Evolutionary conservation across 2,113 vertebrate genomes (phyloP).

Genomic region (Bufo gargarizans): DNA sequence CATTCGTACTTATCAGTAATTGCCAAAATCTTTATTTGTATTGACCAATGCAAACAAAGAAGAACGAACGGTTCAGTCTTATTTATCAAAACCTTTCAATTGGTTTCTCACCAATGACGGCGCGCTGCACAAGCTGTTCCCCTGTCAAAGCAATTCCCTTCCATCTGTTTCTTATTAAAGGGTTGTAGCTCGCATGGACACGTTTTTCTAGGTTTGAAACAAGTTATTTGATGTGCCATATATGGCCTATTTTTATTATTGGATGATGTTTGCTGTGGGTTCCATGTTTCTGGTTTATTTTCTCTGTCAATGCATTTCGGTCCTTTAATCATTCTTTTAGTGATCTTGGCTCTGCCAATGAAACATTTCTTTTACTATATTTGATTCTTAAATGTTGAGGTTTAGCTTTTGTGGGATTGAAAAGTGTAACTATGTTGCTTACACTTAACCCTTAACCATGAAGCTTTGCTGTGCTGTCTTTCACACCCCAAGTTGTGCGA

Average conservation of each 20-base stretch:
- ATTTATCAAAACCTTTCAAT: constrained; percentile 46
- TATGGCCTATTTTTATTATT: not conserved
- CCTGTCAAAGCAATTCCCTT: not conserved
- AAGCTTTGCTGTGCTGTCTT: not conserved
- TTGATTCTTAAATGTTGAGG: not conserved
- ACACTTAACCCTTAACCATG: not conserved
- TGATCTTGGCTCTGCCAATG: no score
- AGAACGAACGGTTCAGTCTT: constrained; percentile 35
- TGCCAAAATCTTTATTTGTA: constrained; percentile 51
- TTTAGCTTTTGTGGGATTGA: not conserved
- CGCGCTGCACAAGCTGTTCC: not conserved
- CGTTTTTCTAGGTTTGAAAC: not conserved
- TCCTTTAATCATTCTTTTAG: no score
- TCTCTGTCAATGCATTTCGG: not conserved
- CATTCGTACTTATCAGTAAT: constrained; percentile 55
- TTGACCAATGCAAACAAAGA: constrained; percentile 37
- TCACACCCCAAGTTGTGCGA: not conserved
- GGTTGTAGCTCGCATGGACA: not conserved
- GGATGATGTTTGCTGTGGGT: not conserved
- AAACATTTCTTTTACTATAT: no score
- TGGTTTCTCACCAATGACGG: not conserved
- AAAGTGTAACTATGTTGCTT: not conserved
- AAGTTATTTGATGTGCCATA: not conserved
- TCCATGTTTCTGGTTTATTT: not conserved
- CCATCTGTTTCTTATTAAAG: not conserved